Percentiles rank a stretch among this genome's conserved stretches.
Conservation (phyloP, 2,113 vertebrate species). For the Felis chaus region DNA sequence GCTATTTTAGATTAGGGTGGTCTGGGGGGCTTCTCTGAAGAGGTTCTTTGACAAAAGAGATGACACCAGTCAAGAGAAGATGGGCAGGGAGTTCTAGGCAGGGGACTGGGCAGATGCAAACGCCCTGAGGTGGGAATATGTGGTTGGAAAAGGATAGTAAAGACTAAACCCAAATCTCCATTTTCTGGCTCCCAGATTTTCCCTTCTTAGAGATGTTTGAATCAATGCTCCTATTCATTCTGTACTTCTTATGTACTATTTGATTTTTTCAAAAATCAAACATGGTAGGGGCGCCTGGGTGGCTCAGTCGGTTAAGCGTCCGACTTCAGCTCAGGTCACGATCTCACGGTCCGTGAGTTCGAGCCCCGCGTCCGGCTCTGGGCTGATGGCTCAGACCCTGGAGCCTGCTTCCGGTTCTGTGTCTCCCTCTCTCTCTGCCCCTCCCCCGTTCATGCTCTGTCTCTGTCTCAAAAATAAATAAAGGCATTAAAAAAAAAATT, state of each 20-base stretch:
- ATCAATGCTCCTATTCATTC: neutral
- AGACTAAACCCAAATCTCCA: neutral
- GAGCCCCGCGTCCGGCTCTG: too few relatives aligned
- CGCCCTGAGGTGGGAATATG: neutral
- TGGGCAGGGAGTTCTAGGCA: neutral
- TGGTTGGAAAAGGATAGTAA: neutral
- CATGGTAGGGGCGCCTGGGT: too few relatives aligned
- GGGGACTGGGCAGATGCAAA: neutral
- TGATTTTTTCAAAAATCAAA: neutral
- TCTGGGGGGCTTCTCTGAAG: conserved; percentile 7
- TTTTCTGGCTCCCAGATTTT: neutral
- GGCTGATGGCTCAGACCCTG: too few relatives aligned
- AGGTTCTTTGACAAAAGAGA: neutral
- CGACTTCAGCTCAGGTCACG: too few relatives aligned
- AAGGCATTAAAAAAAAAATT: too few relatives aligned
- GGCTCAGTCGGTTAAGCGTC: too few relatives aligned
- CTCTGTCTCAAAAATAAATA: too few relatives aligned
- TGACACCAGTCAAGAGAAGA: neutral
- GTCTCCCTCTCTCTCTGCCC: too few relatives aligned
- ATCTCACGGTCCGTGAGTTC: too few relatives aligned
- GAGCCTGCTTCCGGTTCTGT: too few relatives aligned
- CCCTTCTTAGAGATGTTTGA: neutral
- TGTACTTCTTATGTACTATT: neutral
- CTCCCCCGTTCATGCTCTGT: too few relatives aligned
- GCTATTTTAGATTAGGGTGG: neutral